Evolutionary conservation across 2,797 vertebrate species (phyloP).

Genomic region (Toxotes lorentzi): DNA sequence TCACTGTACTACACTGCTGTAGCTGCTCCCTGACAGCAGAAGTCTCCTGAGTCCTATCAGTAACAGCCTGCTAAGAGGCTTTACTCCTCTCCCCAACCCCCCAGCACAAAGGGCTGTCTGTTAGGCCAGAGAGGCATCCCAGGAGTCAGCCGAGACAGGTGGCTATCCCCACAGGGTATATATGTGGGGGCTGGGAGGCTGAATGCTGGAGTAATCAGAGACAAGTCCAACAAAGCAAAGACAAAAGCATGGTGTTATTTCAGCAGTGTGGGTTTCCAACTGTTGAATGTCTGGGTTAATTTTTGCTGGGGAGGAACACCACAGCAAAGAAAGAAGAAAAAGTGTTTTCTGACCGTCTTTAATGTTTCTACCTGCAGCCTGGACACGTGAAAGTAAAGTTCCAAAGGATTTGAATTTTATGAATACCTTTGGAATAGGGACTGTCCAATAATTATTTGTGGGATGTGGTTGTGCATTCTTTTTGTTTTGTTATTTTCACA

Average conservation of each 20-base stretch:
- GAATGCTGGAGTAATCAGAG: slow-evolving; percentile 73
- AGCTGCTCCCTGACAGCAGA: slow-evolving; percentile 50
- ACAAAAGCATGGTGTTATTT: slow-evolving; percentile 75
- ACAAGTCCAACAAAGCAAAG: slow-evolving; percentile 77
- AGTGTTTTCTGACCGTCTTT: background rate
- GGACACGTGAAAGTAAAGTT: background rate
- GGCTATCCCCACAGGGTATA: slow-evolving; percentile 81
- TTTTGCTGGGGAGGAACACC: slow-evolving; percentile 16
- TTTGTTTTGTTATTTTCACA: background rate
- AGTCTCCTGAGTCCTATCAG: slow-evolving; percentile 72
- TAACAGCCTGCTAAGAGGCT: slow-evolving; percentile 79
- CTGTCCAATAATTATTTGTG: background rate
- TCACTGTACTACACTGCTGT: slow-evolving; percentile 23
- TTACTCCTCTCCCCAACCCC: slow-evolving; percentile 47
- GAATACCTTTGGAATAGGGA: background rate
- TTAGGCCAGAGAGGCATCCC: slow-evolving; percentile 70
- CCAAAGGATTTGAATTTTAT: background rate
- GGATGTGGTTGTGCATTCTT: background rate
- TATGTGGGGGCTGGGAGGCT: slow-evolving; percentile 73
- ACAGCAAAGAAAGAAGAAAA: background rate
- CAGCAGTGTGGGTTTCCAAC: slow-evolving; percentile 66
- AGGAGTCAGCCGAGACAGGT: slow-evolving; percentile 82
- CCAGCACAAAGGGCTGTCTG: slow-evolving; percentile 79
- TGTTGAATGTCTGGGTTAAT: slow-evolving; percentile 57
- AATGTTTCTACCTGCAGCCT: background rate